Percentiles rank a stretch among this genome's conserved stretches.
These are phyloP conservation scores for Nesogale talazaci DNA, from an alignment of 2,113 vertebrate genomes.

Conservation along the genomic window DNA sequence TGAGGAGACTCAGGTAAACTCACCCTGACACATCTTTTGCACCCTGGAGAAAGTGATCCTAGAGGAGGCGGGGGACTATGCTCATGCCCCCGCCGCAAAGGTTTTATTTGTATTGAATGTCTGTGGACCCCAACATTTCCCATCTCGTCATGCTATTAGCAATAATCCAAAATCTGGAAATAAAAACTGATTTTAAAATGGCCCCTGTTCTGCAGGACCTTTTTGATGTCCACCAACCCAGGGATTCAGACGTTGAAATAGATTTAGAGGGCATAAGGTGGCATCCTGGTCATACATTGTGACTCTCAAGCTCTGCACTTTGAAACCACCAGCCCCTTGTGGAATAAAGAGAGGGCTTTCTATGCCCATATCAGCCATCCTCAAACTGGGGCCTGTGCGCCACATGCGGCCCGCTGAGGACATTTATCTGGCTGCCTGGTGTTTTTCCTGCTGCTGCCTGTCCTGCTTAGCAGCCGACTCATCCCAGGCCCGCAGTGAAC, in stretches of 20 bases:
- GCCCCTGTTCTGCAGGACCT: neutral
- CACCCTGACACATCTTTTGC: neutral
- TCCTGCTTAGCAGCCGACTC: too few species aligned
- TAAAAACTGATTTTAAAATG: neutral
- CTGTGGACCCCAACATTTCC: neutral
- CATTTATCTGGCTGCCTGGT: too few species aligned
- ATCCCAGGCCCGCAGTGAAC: too few species aligned
- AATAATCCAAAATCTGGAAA: neutral
- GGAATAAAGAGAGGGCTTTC: too few species aligned
- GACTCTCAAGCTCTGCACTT: too few species aligned
- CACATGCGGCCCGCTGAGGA: too few species aligned
- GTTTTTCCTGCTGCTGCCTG: too few species aligned
- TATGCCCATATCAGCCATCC: too few species aligned
- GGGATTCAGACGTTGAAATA: neutral
- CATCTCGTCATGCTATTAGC: too few species aligned
- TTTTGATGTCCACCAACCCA: neutral
- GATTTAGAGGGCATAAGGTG: neutral
- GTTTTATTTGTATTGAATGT: neutral
- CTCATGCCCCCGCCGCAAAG: neutral
- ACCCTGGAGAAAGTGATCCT: neutral
- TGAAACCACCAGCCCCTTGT: too few species aligned
- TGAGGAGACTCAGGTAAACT: neutral
- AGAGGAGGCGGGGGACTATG: neutral
- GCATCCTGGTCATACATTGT: too few species aligned
- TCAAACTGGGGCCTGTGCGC: too few species aligned